phyloP scores from a whole-genome alignment of 2,797 vertebrate species.

The Fundulus diaphanus region DNA sequence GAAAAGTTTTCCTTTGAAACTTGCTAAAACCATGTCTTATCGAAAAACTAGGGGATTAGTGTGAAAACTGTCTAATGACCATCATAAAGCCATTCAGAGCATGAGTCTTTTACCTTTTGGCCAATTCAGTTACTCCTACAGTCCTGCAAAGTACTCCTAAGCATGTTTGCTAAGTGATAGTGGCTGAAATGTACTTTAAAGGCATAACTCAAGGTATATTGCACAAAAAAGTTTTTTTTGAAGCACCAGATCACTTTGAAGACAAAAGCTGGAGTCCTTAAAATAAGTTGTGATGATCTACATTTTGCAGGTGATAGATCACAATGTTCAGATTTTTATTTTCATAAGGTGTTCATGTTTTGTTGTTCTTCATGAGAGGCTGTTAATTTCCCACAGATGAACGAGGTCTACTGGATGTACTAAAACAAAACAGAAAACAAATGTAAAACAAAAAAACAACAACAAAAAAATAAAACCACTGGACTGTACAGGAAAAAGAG shows the following conservation, averaged over 20 bases:
- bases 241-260: too few relatives aligned
- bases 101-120: background rate
- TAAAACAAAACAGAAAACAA: background rate
- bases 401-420: background rate
- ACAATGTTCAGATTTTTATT: background rate
- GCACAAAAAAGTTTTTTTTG: background rate
- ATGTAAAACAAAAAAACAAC: background rate
- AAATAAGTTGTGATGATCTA: background rate
- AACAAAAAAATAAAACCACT: background rate
- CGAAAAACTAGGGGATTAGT: background rate
- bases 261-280: background rate
- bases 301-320: background rate
- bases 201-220: background rate
- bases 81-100: background rate
- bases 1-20: slow-evolving; percentile 5
- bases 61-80: background rate
- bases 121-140: background rate
- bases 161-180: background rate
- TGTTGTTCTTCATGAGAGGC: background rate
- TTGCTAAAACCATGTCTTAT: background rate
- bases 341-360: background rate
- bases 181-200: background rate
- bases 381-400: background rate
- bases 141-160: background rate
- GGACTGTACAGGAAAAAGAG: background rate